A percentile compares a stretch with the other conserved stretches of the same genome.
phyloP scores from a whole-genome alignment of 2,797 vertebrate genomes.

The Sardinella longiceps region DNA sequence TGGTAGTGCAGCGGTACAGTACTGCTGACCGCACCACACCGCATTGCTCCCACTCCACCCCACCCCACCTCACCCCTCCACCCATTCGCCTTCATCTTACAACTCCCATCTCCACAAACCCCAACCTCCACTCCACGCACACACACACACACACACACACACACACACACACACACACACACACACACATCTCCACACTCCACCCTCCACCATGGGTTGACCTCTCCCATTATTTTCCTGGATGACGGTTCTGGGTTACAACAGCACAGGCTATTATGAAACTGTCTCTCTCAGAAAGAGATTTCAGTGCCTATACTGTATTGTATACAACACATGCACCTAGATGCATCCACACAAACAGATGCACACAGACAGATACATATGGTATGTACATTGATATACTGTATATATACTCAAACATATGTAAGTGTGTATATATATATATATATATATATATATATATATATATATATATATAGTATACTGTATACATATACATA shows the following conservation, averaged over 20 bases:
- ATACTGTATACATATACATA: not conserved
- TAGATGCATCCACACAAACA: too few species aligned
- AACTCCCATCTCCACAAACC: not conserved
- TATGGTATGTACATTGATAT: not conserved
- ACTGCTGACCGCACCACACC: not conserved
- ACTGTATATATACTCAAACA: not conserved
- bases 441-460: too few species aligned
- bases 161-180: not conserved
- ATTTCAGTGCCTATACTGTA: not conserved
- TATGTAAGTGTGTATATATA: too few species aligned
- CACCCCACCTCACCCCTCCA: slow-evolving; percentile 15
- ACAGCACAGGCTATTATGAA: slow-evolving; percentile 63
- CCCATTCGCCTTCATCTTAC: not conserved
- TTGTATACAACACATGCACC: not conserved
- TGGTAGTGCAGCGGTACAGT: not conserved
- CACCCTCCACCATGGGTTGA: slow-evolving; percentile 49
- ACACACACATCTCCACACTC: not conserved
- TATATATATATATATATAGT: too few species aligned
- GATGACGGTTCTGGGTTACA: slow-evolving; percentile 76
- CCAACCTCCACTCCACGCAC: not conserved
- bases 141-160: not conserved
- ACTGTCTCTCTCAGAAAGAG: slow-evolving; percentile 45
- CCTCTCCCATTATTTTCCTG: slow-evolving; percentile 65
- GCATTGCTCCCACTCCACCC: slow-evolving; percentile 30
- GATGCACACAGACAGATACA: not conserved